Conservation (phyloP, 2,797 vertebrate species). For the Enteromius mattozi region DNA sequence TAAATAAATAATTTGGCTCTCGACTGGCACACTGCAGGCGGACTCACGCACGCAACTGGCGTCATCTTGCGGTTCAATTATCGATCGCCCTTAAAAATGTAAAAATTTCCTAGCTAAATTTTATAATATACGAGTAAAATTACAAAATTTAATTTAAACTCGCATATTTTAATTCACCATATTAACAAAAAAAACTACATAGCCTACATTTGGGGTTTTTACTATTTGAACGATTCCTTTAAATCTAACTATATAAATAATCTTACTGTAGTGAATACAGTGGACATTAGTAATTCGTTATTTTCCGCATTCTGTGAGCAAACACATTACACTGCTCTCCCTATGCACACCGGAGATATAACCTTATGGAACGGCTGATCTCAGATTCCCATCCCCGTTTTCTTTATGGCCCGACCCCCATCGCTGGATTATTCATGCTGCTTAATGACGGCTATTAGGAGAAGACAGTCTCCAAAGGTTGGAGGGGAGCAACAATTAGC, state of each 20-base stretch:
- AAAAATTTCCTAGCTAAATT: neutral
- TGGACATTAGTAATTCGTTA: neutral
- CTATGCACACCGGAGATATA: conserved; percentile 29
- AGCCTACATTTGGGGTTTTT: neutral
- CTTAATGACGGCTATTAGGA: conserved; percentile 58
- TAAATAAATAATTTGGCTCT: too few relatives aligned
- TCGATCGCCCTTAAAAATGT: too few relatives aligned
- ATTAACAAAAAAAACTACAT: neutral
- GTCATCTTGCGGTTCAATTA: neutral
- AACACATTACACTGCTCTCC: conserved; percentile 15
- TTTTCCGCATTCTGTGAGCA: neutral
- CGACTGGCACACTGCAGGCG: too few relatives aligned
- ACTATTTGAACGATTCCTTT: neutral
- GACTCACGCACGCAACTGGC: neutral
- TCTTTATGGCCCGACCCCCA: conserved; percentile 41
- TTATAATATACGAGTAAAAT: neutral
- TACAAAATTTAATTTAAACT: neutral
- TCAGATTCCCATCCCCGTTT: conserved; percentile 43
- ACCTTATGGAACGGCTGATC: conserved; percentile 38
- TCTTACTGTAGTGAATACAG: neutral
- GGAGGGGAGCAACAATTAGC: conserved; percentile 61
- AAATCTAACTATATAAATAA: neutral
- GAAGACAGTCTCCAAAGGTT: conserved; percentile 53
- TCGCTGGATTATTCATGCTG: conserved; percentile 24
- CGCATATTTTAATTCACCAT: neutral